These are phyloP conservation scores for Promerops cafer DNA, from an alignment of 2,113 vertebrate genomes.

Conservation along the genomic window DNA sequence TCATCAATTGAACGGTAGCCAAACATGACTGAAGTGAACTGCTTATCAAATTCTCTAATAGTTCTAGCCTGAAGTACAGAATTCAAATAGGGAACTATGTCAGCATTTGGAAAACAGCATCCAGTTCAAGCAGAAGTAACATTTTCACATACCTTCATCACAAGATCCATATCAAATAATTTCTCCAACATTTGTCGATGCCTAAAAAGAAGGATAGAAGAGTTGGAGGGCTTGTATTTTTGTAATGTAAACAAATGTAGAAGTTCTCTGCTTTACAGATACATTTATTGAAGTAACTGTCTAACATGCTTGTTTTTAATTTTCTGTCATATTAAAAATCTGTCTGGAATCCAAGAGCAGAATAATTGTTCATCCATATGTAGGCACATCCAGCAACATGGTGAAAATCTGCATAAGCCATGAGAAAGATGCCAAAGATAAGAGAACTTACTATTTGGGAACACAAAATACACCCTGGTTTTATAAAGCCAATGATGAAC, in stretches of 20 bases:
- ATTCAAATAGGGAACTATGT: slow-evolving; percentile 18
- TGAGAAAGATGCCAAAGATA: neutral
- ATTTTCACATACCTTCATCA: slow-evolving; percentile 88
- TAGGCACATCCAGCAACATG: neutral
- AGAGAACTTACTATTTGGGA: neutral
- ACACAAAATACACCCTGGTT: neutral
- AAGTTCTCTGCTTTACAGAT: neutral
- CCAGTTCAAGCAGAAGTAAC: neutral
- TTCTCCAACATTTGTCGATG: slow-evolving; percentile 91
- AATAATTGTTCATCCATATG: neutral
- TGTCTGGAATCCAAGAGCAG: neutral
- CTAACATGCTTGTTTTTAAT: neutral
- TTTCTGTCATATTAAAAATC: neutral
- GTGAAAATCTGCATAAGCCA: neutral
- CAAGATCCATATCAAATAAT: slow-evolving; percentile 90
- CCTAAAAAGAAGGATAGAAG: slow-evolving; percentile 66
- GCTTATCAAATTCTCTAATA: slow-evolving; percentile 92
- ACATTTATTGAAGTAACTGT: neutral
- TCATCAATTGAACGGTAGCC: slow-evolving; percentile 93
- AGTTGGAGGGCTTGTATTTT: neutral
- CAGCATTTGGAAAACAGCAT: neutral
- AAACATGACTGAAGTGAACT: slow-evolving; percentile 97
- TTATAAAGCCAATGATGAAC: neutral
- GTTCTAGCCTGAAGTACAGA: slow-evolving; percentile 85
- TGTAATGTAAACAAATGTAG: neutral